Evolutionary conservation across 1,140 invertebrate species (phyloP).

Genomic region (Centruroides vittatus): DNA sequence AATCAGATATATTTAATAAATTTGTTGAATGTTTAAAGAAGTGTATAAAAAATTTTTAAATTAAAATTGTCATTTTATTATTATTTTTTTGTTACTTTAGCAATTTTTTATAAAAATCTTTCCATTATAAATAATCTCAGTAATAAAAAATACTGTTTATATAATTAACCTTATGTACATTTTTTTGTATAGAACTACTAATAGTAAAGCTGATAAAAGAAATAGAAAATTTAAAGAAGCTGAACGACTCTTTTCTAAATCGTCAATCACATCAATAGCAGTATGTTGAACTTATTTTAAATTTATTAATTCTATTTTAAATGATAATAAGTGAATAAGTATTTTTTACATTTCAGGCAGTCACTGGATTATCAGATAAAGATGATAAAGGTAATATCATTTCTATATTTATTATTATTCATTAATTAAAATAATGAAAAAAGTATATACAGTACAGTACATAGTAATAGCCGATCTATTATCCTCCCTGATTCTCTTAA

Average conservation of each 20-base stretch:
- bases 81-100: neutral
- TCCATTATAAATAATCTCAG: too few species aligned
- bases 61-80: neutral
- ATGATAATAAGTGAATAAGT: too few species aligned
- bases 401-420: neutral
- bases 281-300: slow-evolving; percentile 33
- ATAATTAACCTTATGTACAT: neutral
- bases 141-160: too few species aligned
- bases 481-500: too few species aligned
- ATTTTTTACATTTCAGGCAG: slow-evolving; percentile 2
- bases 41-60: too few species aligned
- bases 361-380: neutral
- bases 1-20: too few species aligned
- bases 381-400: neutral
- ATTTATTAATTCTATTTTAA: too few species aligned
- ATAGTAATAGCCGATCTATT: too few species aligned
- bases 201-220: slow-evolving; percentile 82
- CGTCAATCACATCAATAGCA: slow-evolving; percentile 93
- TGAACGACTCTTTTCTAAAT: slow-evolving; percentile 93
- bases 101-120: neutral
- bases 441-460: too few species aligned
- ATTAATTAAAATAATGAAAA: too few species aligned
- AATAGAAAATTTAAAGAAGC: slow-evolving; percentile 97
- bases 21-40: too few species aligned
- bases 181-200: slow-evolving; percentile 24